phyloP scores from a whole-genome alignment of 2,888 invertebrate species.

The Myathropa florea region DNA sequence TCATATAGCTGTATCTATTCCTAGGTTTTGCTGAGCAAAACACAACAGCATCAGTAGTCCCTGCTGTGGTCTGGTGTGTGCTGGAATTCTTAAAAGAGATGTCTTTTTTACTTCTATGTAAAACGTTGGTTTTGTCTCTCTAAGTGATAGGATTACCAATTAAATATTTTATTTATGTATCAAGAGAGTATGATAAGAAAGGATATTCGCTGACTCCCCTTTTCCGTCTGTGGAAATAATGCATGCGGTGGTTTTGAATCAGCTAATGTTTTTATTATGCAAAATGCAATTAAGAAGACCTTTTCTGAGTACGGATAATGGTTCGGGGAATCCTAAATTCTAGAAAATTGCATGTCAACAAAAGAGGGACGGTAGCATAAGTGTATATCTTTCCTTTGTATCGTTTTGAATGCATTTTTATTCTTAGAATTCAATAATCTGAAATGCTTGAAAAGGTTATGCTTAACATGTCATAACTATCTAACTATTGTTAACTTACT shows the following conservation, averaged over 20 bases:
- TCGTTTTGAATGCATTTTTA: no score
- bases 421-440: no score
- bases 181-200: not conserved
- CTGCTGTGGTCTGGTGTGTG: not conserved
- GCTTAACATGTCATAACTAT: no score
- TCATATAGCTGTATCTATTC: not conserved
- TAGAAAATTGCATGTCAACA: not conserved
- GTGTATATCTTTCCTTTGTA: no score
- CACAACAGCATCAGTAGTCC: not conserved
- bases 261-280: not conserved
- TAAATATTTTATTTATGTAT: constrained; percentile 23
- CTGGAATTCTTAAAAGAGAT: not conserved
- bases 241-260: not conserved
- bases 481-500: no score
- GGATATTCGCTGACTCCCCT: not conserved
- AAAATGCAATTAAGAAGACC: not conserved
- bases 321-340: not conserved
- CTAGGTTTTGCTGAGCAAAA: not conserved
- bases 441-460: no score
- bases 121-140: not conserved
- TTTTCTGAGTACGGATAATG: not conserved
- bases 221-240: not conserved
- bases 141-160: constrained; percentile 26
- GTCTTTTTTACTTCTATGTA: not conserved
- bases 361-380: not conserved